phyloP scores from a whole-genome alignment of 1,140 invertebrate species.

The Limonius californicus region DNA sequence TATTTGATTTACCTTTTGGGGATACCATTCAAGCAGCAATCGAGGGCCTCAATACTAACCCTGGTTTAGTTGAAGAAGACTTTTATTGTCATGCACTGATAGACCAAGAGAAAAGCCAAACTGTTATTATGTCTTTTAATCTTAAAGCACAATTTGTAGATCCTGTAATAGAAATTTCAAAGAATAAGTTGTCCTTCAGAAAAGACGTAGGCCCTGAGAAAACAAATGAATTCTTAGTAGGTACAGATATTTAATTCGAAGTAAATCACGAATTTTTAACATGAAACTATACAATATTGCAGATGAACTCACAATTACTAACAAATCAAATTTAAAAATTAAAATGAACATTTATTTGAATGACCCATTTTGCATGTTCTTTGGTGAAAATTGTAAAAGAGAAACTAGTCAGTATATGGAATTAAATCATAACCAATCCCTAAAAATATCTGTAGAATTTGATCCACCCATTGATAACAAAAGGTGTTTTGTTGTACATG shows the following conservation, averaged over 20 bases:
- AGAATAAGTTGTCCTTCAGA: slow-evolving; percentile 32
- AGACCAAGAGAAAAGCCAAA: slow-evolving; percentile 23
- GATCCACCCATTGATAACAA: slow-evolving; percentile 24
- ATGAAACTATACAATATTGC: not conserved
- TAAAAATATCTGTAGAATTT: slow-evolving; percentile 30
- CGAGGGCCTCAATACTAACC: slow-evolving; percentile 23
- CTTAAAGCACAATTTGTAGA: slow-evolving; percentile 37
- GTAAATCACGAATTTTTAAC: too few species aligned
- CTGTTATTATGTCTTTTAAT: slow-evolving; percentile 22
- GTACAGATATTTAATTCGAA: not conserved
- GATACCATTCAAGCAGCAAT: slow-evolving; percentile 24
- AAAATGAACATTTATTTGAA: slow-evolving; percentile 25
- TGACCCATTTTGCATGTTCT: slow-evolving; percentile 30
- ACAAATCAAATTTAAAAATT: slow-evolving; percentile 26
- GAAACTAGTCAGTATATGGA: not conserved
- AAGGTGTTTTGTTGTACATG: slow-evolving; percentile 20
- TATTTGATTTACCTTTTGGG: slow-evolving; percentile 29
- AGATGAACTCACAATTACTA: slow-evolving; percentile 27
- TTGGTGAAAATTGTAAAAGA: not conserved
- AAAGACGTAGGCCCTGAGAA: slow-evolving; percentile 26
- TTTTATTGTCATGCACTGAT: slow-evolving; percentile 37
- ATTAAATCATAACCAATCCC: not conserved
- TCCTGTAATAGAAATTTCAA: slow-evolving; percentile 30
- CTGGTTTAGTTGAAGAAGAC: slow-evolving; percentile 26
- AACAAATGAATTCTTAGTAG: not conserved